Evolutionary conservation across 2,113 vertebrate species (phyloP).

Genomic region (Mustelus asterias): DNA sequence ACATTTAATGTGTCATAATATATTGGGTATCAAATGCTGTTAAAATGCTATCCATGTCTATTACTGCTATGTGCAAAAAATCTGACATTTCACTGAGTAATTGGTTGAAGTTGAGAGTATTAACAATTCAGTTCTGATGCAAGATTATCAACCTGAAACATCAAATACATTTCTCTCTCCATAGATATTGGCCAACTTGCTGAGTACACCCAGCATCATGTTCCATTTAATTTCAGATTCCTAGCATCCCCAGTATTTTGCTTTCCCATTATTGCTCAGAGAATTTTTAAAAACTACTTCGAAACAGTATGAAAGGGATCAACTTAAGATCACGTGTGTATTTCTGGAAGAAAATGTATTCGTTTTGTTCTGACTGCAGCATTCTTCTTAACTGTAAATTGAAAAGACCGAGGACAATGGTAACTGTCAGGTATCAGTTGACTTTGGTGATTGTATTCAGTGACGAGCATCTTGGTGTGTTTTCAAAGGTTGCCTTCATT

Average conservation of each 20-base stretch:
- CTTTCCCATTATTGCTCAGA: neutral
- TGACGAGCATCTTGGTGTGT: neutral
- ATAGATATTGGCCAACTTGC: no score
- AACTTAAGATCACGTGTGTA: neutral
- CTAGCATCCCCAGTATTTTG: neutral
- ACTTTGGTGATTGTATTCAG: neutral
- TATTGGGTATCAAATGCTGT: neutral
- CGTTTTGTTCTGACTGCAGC: neutral
- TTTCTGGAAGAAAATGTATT: neutral
- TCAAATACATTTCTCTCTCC: no score
- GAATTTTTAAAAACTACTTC: neutral
- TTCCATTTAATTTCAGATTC: no score
- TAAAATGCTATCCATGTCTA: no score
- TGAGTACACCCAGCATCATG: no score
- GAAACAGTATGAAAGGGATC: neutral
- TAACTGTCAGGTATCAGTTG: neutral
- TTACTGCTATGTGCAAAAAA: no score
- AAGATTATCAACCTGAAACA: no score
- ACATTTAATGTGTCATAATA: neutral
- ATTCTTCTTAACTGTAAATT: neutral
- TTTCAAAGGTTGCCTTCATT: neutral
- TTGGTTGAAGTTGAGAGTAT: no score
- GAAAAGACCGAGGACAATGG: neutral
- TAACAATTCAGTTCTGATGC: no score
- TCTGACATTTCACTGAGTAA: no score